phyloP scores from a whole-genome alignment of 2,888 invertebrate genomes.

The Germaria angustata region DNA sequence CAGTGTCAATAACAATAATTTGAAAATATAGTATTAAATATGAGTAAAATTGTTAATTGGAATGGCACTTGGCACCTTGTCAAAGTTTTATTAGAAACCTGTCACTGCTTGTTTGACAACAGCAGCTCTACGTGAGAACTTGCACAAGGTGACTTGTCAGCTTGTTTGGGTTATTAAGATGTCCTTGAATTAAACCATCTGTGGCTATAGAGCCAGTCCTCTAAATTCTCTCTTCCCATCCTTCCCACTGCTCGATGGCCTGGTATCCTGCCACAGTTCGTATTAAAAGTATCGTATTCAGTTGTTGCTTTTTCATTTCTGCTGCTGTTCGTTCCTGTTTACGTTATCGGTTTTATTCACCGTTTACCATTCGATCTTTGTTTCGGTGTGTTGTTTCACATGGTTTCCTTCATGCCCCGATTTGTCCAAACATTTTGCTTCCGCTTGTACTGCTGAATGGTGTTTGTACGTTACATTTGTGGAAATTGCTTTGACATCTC shows the following conservation, averaged over 20 bases:
- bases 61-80: constrained; percentile 51
- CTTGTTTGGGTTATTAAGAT: too few relatives aligned
- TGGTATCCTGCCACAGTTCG: constrained; percentile 1
- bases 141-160: too few relatives aligned
- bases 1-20: constrained; percentile 23
- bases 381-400: constrained; percentile 48
- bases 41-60: too few relatives aligned
- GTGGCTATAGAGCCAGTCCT: not conserved
- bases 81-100: constrained; percentile 10
- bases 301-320: too few relatives aligned
- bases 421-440: constrained; percentile 63
- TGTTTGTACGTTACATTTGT: constrained; percentile 16
- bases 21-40: too few relatives aligned
- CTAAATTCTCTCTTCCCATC: not conserved
- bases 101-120: constrained; percentile 20
- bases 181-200: constrained; percentile 23
- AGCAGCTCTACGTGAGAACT: constrained; percentile 14
- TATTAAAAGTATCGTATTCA: too few relatives aligned
- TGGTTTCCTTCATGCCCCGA: constrained; percentile 51
- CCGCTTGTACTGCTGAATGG: constrained; percentile 51
- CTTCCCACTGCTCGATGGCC: not conserved
- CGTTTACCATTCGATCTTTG: constrained; percentile 34
- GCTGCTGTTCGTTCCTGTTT: not conserved
- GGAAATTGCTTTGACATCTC: constrained; percentile 20
- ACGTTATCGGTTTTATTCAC: not conserved